Percentiles rank a stretch among this genome's conserved stretches.
phyloP scores from a whole-genome alignment of 2,797 vertebrate genomes.

The Alectoris magna region DNA sequence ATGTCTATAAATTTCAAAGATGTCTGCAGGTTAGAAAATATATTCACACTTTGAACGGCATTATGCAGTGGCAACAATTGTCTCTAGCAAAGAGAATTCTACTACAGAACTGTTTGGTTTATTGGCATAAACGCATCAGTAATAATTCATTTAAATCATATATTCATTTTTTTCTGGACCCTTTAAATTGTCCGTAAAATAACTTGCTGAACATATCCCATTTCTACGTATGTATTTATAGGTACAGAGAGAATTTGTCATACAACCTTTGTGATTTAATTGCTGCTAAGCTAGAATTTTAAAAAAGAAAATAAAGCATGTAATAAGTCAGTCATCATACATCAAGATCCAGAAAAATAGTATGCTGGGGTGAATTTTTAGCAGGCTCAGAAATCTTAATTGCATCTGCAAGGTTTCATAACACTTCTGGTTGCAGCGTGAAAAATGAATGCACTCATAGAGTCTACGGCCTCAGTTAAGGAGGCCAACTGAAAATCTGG shows the following conservation, averaged over 20 bases:
- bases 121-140: not conserved
- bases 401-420: conserved; percentile 33
- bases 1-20: not conserved
- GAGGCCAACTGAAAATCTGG: conserved; percentile 15
- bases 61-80: not conserved
- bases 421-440: conserved; percentile 3
- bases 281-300: not conserved
- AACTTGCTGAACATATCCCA: not conserved
- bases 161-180: not conserved
- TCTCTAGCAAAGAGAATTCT: not conserved
- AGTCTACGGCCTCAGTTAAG: conserved; percentile 15
- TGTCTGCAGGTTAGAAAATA: not conserved
- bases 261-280: conserved; percentile 1
- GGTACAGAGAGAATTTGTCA: not conserved
- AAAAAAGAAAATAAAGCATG: not conserved
- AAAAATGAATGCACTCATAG: conserved; percentile 44
- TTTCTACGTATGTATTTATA: not conserved
- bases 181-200: conserved; percentile 10
- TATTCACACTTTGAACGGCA: not conserved
- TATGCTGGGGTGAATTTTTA: conserved; percentile 35
- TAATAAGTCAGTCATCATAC: conserved; percentile 25
- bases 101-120: not conserved
- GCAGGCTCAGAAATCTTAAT: conserved; percentile 49
- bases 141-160: conserved; percentile 20
- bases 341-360: not conserved